Evolutionary conservation across 2,888 invertebrate species (phyloP), one percentile per base, ranked within the genome.

Genomic region (Lasioglossum zephyrum): DNA sequence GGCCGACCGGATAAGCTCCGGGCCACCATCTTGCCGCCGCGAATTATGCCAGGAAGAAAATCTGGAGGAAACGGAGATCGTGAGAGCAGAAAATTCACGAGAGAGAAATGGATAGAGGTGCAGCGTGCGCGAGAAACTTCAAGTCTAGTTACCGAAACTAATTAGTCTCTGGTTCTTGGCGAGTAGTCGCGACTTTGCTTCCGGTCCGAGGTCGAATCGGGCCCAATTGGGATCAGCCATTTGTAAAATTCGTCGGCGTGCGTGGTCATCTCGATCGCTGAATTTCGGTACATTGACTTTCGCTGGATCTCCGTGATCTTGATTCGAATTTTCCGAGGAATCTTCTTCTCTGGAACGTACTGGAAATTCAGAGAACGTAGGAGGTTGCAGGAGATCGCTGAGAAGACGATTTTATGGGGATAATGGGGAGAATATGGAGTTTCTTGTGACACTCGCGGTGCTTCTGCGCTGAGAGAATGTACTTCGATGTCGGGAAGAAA

Each of bases 81-180:
- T 0, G 57, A 9, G 57, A n/a, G 57, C n/a, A 41, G 26, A 39
- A 63, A 53, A 16, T 13, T 26, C 16, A 16, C 31, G 63, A 36
- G 16, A 53, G 63, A 36, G 16, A 60, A 1, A 36, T 36, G 36
- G 44, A 31, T 8, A 47, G 16, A 49, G 57, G n/a, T 18, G 69
- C 49, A 82, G 66, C 47, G 80, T 70, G 60, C 74, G 74, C 41
- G 81, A 82, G 84, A 77, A 80, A 81, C 81, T 86, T 83, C 70
- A 81, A 75, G 84, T 82, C 85, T 85, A 86, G 81, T 82, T 22
- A 69, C 70, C 57, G 73, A 49, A 79, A 73, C 78, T 84, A 84
- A 91, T 81, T 87, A 78, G 79, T 82, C 85, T 78, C 49, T 82
- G 60, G 81, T 84, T 84, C 81, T 83, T 83, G 86, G 79, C 78